These are phyloP conservation scores for Lycaon pictus DNA, from an alignment of 2,113 vertebrate genomes.

Conservation along the genomic window DNA sequence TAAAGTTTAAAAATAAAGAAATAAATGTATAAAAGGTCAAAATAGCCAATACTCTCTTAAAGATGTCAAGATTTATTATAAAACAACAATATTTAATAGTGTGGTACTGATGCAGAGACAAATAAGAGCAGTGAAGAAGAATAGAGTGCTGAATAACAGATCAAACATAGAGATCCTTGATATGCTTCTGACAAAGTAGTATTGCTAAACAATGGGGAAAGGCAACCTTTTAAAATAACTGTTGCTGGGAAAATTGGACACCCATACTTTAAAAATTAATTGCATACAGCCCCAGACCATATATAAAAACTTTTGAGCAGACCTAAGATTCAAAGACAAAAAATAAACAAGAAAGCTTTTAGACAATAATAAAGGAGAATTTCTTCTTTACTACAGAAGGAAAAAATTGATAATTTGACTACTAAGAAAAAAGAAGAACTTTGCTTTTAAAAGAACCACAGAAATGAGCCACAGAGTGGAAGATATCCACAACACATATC, in stretches of 20 bases:
- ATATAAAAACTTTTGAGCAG: not conserved
- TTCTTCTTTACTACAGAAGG: not conserved
- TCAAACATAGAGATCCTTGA: not conserved
- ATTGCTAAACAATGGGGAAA: not conserved
- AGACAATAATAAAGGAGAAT: not conserved
- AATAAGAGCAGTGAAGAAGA: not conserved
- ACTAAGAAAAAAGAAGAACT: not conserved
- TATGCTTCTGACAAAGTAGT: not conserved
- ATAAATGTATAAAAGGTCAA: not conserved
- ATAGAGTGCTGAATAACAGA: not conserved
- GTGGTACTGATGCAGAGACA: not conserved
- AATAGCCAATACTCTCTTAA: not conserved
- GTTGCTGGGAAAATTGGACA: not conserved
- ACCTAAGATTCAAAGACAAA: conserved; percentile 20
- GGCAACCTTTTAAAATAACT: conserved; percentile 18
- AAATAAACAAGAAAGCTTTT: not conserved
- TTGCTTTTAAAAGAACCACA: not conserved
- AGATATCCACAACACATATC: not conserved
- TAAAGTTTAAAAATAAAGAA: not conserved
- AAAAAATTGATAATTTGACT: not conserved
- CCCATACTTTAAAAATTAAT: not conserved
- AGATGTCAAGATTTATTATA: not conserved
- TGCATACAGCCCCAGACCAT: not conserved
- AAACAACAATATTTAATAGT: not conserved
- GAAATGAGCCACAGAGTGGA: not conserved